Evolutionary conservation across 2,888 invertebrate genomes (phyloP), one percentile per base, ranked within the genome.

Genomic region (Bedellia somnulentella): DNA sequence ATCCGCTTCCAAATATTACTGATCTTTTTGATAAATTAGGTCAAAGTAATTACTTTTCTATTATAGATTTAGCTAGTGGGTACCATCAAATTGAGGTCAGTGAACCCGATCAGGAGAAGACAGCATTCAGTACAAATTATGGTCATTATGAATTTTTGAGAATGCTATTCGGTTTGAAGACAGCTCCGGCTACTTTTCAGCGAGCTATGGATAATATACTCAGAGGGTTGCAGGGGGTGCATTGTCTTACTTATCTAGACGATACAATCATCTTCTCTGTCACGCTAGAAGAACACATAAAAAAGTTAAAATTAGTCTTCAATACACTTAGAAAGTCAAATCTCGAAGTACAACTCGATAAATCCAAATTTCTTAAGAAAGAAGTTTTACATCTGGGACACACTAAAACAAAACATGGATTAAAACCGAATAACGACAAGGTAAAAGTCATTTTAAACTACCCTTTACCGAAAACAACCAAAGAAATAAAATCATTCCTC

Each of bases 151-250:
- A 47, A 34, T 48, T 47, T 5, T 11, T 12, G 4, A 31, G 53
- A 12, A 49, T 58, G 46, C 53, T 52, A 1, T 52, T 57, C 35
- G 58, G 58, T 1, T 36, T 60, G 11, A 48, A 49, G 37, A 52
- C 49, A 31, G 57, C 60, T 1, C 61, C 63, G 1, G 47, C 50
- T 1, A 57, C 57, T 0, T 59, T 63, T 30, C 58, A 59, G 39
- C 29, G 56, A 3, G 33, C 52, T 15, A 52, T 50, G 50, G 38
- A 49, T 25, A 36, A 35, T 29, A 42, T 51, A 2, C 32, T 52
- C 12, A 28, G 32, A 3, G 44, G 44, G 16, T 22, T 49, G 24
- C 35, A 36, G 26, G 37, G 37, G 8, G 33, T 34, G 11, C 31
- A 38, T 35, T 44, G 39, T 36, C 41, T 41, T 28, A 39, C 44